Conservation (phyloP, 2,888 invertebrate species). For the Melinaea menophilus region DNA sequence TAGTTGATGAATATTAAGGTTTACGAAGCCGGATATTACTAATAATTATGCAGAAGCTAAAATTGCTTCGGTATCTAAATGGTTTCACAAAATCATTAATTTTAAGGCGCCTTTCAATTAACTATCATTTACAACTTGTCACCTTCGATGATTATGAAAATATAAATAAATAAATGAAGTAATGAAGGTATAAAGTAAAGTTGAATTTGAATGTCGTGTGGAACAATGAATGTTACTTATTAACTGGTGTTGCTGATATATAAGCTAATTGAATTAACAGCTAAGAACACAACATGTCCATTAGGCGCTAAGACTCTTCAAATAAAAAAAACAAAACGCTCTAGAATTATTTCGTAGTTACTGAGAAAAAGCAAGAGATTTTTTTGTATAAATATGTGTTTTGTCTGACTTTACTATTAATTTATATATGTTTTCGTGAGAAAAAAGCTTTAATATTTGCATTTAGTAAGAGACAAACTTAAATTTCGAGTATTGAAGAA, state of each 20-base stretch:
- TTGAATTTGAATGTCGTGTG: constrained; percentile 33
- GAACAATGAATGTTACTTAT: constrained; percentile 65
- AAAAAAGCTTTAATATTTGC: constrained; percentile 16
- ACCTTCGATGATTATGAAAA: neutral
- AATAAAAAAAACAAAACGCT: constrained; percentile 46
- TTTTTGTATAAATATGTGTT: too few relatives aligned
- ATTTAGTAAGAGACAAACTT: constrained; percentile 9
- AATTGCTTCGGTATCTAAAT: neutral
- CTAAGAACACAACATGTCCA: constrained; percentile 65
- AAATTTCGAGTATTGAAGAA: constrained; percentile 11
- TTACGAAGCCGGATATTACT: constrained; percentile 2
- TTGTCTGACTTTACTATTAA: too few relatives aligned
- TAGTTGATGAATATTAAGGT: too few relatives aligned
- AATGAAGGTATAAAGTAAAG: neutral
- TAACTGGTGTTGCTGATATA: constrained; percentile 33
- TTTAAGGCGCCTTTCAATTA: constrained; percentile 1
- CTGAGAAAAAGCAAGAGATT: too few relatives aligned
- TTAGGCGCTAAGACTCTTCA: constrained; percentile 47
- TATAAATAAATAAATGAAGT: neutral
- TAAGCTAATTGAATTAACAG: constrained; percentile 70
- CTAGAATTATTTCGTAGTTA: neutral
- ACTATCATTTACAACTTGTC: constrained; percentile 6
- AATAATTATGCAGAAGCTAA: constrained; percentile 2
- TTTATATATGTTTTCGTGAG: neutral
- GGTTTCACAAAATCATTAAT: constrained; percentile 2